Conservation (phyloP, 1,140 invertebrate species). For the Cryptotermes secundus region DNA sequence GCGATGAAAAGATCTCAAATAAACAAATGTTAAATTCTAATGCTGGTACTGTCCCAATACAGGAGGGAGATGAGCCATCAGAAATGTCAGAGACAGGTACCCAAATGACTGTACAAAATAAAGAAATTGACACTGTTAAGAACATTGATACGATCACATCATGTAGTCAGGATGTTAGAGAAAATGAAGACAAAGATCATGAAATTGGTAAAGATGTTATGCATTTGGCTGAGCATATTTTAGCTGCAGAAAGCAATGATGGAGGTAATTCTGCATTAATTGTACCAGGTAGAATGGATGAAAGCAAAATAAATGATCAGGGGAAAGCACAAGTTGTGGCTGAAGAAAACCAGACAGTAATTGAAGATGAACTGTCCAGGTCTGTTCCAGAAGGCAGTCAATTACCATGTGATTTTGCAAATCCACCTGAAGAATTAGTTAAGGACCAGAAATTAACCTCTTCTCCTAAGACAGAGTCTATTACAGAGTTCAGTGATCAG, state of each 20-base stretch:
- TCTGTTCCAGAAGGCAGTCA: neutral
- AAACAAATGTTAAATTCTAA: neutral
- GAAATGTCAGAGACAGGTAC: neutral
- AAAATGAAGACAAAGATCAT: neutral
- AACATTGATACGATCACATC: neutral
- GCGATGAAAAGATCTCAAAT: neutral
- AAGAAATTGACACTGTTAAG: neutral
- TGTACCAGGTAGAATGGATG: neutral
- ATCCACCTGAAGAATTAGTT: neutral
- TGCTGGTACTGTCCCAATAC: neutral
- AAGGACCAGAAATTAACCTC: neutral
- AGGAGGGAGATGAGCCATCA: neutral
- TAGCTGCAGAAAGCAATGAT: neutral
- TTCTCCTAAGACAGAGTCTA: neutral
- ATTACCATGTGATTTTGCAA: neutral
- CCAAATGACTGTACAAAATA: neutral
- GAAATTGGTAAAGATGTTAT: neutral
- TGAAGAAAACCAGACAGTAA: neutral
- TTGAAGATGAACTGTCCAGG: neutral
- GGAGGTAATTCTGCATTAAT: neutral
- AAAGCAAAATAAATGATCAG: neutral
- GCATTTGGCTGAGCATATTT: neutral
- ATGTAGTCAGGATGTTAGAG: neutral
- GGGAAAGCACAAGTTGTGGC: neutral
- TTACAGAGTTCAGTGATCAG: neutral